Evolutionary conservation across 1,140 invertebrate genomes (phyloP).

Genomic region (Apolygus lucorum): DNA sequence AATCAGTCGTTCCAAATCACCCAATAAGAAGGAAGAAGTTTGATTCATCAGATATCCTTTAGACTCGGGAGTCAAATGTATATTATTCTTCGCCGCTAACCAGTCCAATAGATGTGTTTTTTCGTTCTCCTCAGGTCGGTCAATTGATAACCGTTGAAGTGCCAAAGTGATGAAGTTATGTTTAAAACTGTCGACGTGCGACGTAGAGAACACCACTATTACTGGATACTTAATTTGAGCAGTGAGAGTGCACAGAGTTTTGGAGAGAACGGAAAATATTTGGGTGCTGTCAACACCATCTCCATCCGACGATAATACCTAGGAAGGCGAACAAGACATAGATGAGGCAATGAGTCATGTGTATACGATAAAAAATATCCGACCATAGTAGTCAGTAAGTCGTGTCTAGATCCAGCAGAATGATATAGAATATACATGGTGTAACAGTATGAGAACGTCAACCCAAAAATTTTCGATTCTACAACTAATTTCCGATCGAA

Average conservation of each 20-base stretch:
- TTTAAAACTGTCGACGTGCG: background rate
- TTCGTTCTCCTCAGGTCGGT: conserved; percentile 11
- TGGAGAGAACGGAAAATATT: background rate
- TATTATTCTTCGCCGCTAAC: background rate
- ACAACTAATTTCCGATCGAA: too few relatives aligned
- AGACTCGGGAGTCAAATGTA: background rate
- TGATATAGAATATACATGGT: too few relatives aligned
- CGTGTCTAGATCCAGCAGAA: too few relatives aligned
- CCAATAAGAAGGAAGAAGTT: conserved; percentile 7
- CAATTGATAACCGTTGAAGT: conserved; percentile 12
- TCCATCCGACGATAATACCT: conserved; percentile 10
- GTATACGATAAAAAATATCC: too few relatives aligned
- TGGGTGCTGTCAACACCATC: conserved; percentile 22
- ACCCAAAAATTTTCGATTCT: too few relatives aligned
- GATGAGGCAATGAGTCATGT: too few relatives aligned
- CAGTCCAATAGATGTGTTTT: conserved; percentile 11
- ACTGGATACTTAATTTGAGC: background rate
- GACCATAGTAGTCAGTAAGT: too few relatives aligned
- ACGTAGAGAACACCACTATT: conserved; percentile 18
- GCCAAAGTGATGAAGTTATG: background rate
- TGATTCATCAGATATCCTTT: background rate
- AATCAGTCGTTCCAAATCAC: conserved; percentile 15
- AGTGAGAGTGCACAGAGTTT: background rate
- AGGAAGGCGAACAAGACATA: too few relatives aligned
- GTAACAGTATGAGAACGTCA: too few relatives aligned